Percentiles rank a stretch among this genome's conserved stretches.
Conservation (phyloP, 64 coral and sea anemone species). For the Platygyra sinensis region DNA sequence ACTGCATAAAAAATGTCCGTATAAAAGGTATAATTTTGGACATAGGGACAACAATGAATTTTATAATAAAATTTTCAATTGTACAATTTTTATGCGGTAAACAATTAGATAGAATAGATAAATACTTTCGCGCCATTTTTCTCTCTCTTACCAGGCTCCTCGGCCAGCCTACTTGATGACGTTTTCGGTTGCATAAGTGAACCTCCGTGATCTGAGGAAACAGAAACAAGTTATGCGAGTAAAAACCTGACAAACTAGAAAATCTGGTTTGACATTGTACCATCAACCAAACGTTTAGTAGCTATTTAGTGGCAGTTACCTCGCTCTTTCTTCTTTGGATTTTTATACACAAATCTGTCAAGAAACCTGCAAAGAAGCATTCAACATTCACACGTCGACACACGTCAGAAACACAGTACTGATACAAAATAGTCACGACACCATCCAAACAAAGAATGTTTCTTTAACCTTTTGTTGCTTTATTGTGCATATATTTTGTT, state of each 20-base stretch:
- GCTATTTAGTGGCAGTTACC: conserved; percentile 35
- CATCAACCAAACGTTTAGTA: background rate
- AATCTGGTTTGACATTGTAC: background rate
- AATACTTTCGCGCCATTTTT: background rate
- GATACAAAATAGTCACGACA: background rate
- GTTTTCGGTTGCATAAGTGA: conserved; percentile 89
- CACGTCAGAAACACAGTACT: too few species aligned
- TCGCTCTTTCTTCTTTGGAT: conserved; percentile 91
- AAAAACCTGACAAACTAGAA: background rate
- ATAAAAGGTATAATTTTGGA: too few species aligned
- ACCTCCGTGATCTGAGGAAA: conserved; percentile 83
- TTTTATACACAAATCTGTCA: conserved; percentile 97
- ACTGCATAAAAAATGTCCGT: too few species aligned
- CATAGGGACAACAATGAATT: too few species aligned
- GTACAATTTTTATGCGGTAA: too few species aligned
- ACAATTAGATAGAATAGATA: background rate
- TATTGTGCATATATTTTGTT: too few species aligned
- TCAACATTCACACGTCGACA: too few species aligned
- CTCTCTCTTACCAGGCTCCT: conserved; percentile 65
- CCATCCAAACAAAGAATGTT: too few species aligned
- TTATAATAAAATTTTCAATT: too few species aligned
- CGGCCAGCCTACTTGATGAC: conserved; percentile 43
- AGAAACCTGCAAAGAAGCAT: conserved; percentile 62
- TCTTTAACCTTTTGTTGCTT: too few species aligned
- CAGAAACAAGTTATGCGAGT: background rate